Conservation (phyloP, 2,888 invertebrate genomes). For the Hyposoter didymator region DNA sequence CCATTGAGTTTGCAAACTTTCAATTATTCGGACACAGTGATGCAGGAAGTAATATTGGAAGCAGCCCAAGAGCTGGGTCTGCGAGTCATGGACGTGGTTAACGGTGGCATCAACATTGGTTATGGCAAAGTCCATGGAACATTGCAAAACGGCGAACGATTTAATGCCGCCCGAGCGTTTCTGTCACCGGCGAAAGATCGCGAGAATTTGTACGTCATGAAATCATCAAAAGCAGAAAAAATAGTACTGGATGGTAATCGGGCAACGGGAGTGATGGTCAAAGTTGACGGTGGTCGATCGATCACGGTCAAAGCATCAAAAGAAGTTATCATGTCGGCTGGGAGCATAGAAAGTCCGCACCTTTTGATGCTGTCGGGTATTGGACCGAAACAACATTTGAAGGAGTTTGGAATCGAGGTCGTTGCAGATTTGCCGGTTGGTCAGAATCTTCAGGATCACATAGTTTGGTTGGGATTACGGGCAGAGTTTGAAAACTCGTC, state of each 20-base stretch:
- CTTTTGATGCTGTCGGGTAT: constrained; percentile 89
- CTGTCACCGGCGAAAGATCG: constrained; percentile 84
- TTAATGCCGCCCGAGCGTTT: constrained; percentile 84
- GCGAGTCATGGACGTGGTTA: constrained; percentile 81
- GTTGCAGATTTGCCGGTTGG: constrained; percentile 85
- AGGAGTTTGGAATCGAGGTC: constrained; percentile 83
- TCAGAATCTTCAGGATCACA: constrained; percentile 86
- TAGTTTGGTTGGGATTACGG: constrained; percentile 76
- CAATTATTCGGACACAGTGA: constrained; percentile 77
- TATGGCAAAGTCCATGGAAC: constrained; percentile 85
- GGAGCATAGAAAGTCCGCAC: constrained; percentile 89
- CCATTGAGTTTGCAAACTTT: constrained; percentile 84
- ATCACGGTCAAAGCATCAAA: constrained; percentile 84
- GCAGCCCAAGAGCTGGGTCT: constrained; percentile 85
- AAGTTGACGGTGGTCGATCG: constrained; percentile 77
- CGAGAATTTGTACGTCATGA: constrained; percentile 87
- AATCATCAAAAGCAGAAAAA: constrained; percentile 86
- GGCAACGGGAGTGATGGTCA: constrained; percentile 84
- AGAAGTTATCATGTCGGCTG: constrained; percentile 88
- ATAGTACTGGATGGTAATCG: constrained; percentile 85
- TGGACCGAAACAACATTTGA: constrained; percentile 85
- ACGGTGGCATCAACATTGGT: constrained; percentile 84
- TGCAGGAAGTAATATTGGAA: constrained; percentile 82
- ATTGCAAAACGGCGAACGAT: constrained; percentile 81
- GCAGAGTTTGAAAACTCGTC: constrained; percentile 70